Evolutionary conservation across 2,888 invertebrate species (phyloP), one percentile per base, ranked within the genome.

Genomic region (Spialia ferax): DNA sequence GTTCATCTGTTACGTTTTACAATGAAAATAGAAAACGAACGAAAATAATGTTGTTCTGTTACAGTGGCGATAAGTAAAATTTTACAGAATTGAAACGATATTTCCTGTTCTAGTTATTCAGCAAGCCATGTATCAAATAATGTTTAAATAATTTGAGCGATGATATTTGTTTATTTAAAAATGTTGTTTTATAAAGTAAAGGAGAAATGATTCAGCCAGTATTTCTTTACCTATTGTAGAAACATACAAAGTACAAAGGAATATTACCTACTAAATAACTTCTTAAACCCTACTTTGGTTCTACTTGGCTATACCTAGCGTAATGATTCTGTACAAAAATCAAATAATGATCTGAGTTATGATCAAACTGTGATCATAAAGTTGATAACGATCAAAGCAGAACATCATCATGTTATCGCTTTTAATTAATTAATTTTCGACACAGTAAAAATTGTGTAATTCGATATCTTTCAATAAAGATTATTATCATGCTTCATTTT

Each of bases 1-100:
- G 73, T 77, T 74, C 72, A n/a, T 75, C 76, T 77, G 76, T 73
- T 66, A 59, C 20, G 23, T 59, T 59, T 64, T 59, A 38, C 50
- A 4, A 11, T 52, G 50, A 50, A 64, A 13, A 32, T 13, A 42
- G 54, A 18, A 29, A 13, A 35, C 23, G 45, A 61, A 20, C 18
- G 7, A 35, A 52, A 65, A 52, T 52, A 66, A 60, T 59, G 18
- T 10, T 38, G 23, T 52, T 26, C 26, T 50, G 50, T 64, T 52
- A 23, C 42, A 56, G n/a, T 22, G 20, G 29, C 10, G 50, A 23
- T 23, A 59, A 50, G 59, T 35, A 50, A 48, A 50, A 38, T 7
- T 32, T 0, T 32, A 32, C 22, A 23, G 22, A 26, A 45, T 20
- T 45, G 45, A 45, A 18, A 18, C 7, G 18, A 45, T 45, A 45